A percentile compares a stretch with the other conserved stretches of the same genome.
Evolutionary conservation across 2,113 vertebrate species (phyloP).

Genomic region (Emydura subglobosa): DNA sequence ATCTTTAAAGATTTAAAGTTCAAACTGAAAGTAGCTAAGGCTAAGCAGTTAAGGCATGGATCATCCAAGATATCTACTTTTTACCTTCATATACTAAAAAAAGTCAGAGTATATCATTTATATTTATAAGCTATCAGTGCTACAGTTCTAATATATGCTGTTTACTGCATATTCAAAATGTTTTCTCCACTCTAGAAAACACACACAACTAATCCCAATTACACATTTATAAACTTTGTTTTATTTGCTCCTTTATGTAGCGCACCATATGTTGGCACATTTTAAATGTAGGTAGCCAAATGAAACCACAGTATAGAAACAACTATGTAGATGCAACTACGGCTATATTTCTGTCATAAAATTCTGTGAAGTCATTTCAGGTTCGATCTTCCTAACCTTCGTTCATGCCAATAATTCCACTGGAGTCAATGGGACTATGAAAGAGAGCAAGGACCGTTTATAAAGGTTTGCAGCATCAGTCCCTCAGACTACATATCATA

Average conservation of each 20-base stretch:
- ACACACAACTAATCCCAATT: background rate
- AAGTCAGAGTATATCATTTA: background rate
- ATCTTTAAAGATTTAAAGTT: constrained; percentile 76
- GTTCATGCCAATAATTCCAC: background rate
- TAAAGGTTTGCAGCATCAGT: background rate
- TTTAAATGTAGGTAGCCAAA: constrained; percentile 34
- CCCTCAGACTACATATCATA: background rate
- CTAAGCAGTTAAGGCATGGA: constrained; percentile 69
- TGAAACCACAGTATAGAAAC: background rate
- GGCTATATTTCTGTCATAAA: background rate
- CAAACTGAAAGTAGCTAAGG: constrained; percentile 75
- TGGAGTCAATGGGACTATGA: background rate
- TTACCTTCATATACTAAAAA: constrained; percentile 13
- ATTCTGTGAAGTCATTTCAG: background rate
- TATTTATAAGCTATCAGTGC: background rate
- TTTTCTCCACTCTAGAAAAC: background rate
- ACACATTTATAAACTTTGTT: background rate
- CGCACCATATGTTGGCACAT: background rate
- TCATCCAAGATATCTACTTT: constrained; percentile 21
- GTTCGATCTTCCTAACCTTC: background rate
- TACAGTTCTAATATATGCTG: background rate
- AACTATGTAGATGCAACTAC: background rate
- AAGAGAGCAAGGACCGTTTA: background rate
- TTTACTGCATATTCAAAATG: background rate
- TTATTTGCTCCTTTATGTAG: background rate